phyloP scores from a whole-genome alignment of 2,888 invertebrate species.

The Eilema caniola region DNA sequence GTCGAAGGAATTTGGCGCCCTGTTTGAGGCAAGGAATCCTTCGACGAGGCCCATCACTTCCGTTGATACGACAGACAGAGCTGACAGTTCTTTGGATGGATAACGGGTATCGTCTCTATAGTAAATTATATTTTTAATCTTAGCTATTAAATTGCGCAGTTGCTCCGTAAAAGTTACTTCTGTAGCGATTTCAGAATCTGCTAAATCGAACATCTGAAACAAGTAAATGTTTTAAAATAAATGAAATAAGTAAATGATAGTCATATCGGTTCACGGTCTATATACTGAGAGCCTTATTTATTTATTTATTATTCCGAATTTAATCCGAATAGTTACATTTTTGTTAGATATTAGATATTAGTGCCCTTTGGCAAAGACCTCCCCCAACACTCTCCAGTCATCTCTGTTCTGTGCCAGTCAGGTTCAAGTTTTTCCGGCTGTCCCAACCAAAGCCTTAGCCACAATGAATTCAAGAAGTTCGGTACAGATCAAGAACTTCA shows the following conservation, averaged over 20 bases:
- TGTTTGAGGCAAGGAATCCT: slow-evolving; percentile 84
- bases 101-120: slow-evolving; percentile 79
- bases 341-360: too few relatives aligned
- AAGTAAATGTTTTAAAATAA: not conserved
- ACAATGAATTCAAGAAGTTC: not conserved
- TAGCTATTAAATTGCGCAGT: slow-evolving; percentile 83
- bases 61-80: slow-evolving; percentile 86
- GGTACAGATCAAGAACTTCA: too few relatives aligned
- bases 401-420: too few relatives aligned
- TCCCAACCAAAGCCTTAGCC: too few relatives aligned
- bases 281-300: too few relatives aligned
- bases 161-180: slow-evolving; percentile 91
- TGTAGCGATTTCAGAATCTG: slow-evolving; percentile 88
- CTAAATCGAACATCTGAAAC: slow-evolving; percentile 90
- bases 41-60: slow-evolving; percentile 88
- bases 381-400: too few relatives aligned
- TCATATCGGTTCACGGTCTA: too few relatives aligned
- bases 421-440: too few relatives aligned
- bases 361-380: too few relatives aligned
- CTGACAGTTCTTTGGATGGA: slow-evolving; percentile 85
- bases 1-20: slow-evolving; percentile 82
- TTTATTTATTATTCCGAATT: too few relatives aligned
- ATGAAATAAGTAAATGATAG: too few relatives aligned
- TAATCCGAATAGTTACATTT: too few relatives aligned
- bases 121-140: slow-evolving; percentile 82